Conservation (phyloP, 2,888 invertebrate genomes). For the Cacoxenus indagator region DNA sequence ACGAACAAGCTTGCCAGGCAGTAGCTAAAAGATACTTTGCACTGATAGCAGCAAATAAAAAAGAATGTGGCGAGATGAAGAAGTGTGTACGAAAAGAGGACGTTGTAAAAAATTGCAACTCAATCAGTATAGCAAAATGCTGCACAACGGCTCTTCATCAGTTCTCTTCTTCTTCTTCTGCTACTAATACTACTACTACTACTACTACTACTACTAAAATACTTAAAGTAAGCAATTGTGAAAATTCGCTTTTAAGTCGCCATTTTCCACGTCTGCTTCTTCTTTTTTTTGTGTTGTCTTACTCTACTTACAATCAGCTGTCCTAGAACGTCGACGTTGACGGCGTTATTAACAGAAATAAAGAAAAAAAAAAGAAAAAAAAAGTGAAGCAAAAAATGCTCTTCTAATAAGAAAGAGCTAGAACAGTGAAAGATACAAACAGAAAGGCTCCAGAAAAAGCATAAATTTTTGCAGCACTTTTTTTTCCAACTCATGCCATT, state of each 20-base stretch:
- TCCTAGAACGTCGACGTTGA: not conserved
- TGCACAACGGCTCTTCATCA: not conserved
- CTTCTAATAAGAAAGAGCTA: not conserved
- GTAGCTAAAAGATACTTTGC: not conserved
- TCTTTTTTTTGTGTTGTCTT: not conserved
- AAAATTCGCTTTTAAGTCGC: not conserved
- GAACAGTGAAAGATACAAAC: not conserved
- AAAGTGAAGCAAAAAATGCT: not conserved
- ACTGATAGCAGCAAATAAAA: not conserved
- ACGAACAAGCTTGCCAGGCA: too few species aligned
- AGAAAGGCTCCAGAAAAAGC: not conserved
- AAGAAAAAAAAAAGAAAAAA: not conserved
- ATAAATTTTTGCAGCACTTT: not conserved
- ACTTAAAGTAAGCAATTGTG: slow-evolving; percentile 10
- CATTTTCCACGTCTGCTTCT: not conserved
- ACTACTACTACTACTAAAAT: not conserved
- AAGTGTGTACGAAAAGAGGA: not conserved
- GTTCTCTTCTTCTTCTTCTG: too few species aligned
- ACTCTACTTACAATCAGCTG: slow-evolving; percentile 5
- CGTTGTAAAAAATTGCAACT: slow-evolving; percentile 16
- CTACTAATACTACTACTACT: too few species aligned
- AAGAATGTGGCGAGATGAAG: not conserved
- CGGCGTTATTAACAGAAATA: not conserved
- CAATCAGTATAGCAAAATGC: not conserved
- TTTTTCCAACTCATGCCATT: too few species aligned